A percentile compares a stretch with the other conserved stretches of the same genome.
Evolutionary conservation across 2,888 invertebrate genomes (phyloP).

Genomic region (Tribolium freemani): DNA sequence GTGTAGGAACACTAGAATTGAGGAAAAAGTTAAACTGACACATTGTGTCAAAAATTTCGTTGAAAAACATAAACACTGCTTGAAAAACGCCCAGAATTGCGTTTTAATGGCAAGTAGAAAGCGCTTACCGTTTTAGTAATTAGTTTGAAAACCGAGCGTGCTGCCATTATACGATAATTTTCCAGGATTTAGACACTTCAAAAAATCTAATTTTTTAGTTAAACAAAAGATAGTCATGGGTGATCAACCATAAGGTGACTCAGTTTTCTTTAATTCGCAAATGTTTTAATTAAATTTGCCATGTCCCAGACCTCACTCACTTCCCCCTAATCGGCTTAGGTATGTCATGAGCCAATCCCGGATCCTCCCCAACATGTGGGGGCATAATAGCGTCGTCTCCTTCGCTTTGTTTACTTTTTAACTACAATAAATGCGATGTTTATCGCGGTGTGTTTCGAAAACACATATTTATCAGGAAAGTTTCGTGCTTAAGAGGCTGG

Average conservation of each 20-base stretch:
- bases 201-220: constrained; percentile 18
- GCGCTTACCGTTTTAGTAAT: constrained; percentile 35
- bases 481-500: constrained; percentile 48
- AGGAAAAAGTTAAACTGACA: constrained; percentile 10
- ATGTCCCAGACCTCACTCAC: background rate
- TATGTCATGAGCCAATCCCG: constrained; percentile 13
- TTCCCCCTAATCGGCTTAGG: constrained; percentile 23
- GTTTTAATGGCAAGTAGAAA: no score
- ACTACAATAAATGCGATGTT: constrained; percentile 40
- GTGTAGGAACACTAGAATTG: constrained; percentile 24
- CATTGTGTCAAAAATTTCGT: constrained; percentile 3
- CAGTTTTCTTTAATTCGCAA: background rate
- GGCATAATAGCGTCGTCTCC: background rate
- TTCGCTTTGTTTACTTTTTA: constrained; percentile 23
- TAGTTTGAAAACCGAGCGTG: constrained; percentile 36
- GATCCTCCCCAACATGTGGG: background rate
- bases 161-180: constrained; percentile 43
- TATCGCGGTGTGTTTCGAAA: constrained; percentile 33
- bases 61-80: background rate
- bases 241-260: background rate
- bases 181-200: constrained; percentile 11
- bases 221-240: constrained; percentile 20
- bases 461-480: constrained; percentile 48
- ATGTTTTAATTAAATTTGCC: background rate
- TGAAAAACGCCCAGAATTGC: background rate